These are phyloP conservation scores for Drosophila varians DNA, from an alignment of 1,140 invertebrate species.

Conservation along the genomic window DNA sequence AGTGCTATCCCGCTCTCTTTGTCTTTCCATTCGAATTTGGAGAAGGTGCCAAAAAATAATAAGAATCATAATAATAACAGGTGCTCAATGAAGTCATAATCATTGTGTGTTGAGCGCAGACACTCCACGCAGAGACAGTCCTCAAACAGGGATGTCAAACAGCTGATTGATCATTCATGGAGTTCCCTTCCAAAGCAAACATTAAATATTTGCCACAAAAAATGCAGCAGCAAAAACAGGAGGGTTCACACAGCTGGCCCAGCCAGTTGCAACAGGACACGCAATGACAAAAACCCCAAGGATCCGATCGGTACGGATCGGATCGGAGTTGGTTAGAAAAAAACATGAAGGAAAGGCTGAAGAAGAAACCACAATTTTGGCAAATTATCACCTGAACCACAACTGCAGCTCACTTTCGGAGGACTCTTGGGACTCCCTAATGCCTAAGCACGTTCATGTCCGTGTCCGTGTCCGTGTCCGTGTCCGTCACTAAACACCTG, in stretches of 20 bases:
- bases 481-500: slow-evolving; percentile 73
- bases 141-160: slow-evolving; percentile 47
- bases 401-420: slow-evolving; percentile 46
- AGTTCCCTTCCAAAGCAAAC: slow-evolving; percentile 50
- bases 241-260: slow-evolving; percentile 57
- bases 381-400: slow-evolving; percentile 69
- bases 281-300: slow-evolving; percentile 59
- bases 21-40: slow-evolving; percentile 47
- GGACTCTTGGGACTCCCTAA: slow-evolving; percentile 61
- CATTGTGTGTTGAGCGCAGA: slow-evolving; percentile 32
- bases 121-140: slow-evolving; percentile 38
- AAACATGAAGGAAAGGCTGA: neutral
- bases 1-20: slow-evolving; percentile 26
- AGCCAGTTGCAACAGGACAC: slow-evolving; percentile 74
- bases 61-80: slow-evolving; percentile 49
- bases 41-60: slow-evolving; percentile 46
- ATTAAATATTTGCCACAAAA: slow-evolving; percentile 76
- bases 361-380: slow-evolving; percentile 68
- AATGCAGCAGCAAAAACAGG: slow-evolving; percentile 43
- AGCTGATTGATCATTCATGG: slow-evolving; percentile 75
- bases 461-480: slow-evolving; percentile 45
- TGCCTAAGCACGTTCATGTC: slow-evolving; percentile 76
- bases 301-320: neutral
- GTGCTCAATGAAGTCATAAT: slow-evolving; percentile 49
- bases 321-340: slow-evolving; percentile 53